Base-by-base conservation (phyloP, 1,140 invertebrate genomes). In the Drosophila suzukii region DNA sequence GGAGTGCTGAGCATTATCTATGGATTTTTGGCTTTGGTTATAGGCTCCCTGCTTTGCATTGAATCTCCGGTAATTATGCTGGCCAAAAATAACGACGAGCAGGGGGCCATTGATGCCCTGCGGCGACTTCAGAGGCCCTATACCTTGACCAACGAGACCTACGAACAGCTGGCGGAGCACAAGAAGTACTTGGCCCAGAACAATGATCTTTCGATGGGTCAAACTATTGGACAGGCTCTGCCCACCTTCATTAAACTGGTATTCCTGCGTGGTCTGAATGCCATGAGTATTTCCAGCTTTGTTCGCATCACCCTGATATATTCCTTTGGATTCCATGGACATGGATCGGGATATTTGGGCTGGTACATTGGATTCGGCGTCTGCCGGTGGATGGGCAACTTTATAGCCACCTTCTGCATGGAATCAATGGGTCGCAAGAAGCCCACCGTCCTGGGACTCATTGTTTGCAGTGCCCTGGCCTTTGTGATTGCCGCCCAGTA, bases 161-260 rank as follows among this genome's bases (percentile, higher is more conserved):
- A 56, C 20, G 51, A 53, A 2, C 85, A 81, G 32, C 62, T 90
- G 60, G 80, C 78, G 4, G 84, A 88, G 47, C 76, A 84, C 30
- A 88, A 89, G n/a, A 56, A 44, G 6, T 88, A 88, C 38, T 6
- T 88, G 65, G 80, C 77, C 4, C 53, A 84, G 3, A 88, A 90
- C 49, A 74, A 68, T 51, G 57, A 84, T 0, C 6, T 88, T 0
- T 75, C 80, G 0, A 17, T 15, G 12, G 6, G n/a, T 2, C 50
- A 68, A 24, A 84, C 80, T 46, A 54, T 89, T 27, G 0, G 6
- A 6, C 81, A 77, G 38, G 84, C 72, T 1, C 10, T 88, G 0
- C 76, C 68, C 8, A 67, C 80, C 2, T 65, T 81, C 17, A 0
- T 84, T 0, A 44, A 59, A 0, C 27, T 88, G 11, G 7, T 30